Conservation (phyloP, 2,113 vertebrate genomes). For the Neofelis nebulosa region DNA sequence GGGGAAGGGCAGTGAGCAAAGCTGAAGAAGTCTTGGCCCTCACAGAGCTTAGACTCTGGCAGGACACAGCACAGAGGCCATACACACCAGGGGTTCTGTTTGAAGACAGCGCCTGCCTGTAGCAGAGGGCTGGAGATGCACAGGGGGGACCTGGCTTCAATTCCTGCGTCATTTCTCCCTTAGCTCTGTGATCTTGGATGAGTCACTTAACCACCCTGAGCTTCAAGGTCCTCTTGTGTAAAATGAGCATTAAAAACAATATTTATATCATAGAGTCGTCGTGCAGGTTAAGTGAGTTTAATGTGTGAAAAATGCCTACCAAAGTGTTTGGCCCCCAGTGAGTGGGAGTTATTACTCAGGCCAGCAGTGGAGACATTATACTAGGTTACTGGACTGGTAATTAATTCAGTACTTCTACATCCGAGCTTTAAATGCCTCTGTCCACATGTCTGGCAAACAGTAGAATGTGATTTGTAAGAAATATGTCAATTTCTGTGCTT, state of each 20-base stretch:
- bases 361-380: not conserved
- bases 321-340: fast-evolving
- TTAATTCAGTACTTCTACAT: not conserved
- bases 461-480: not conserved
- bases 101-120: not conserved
- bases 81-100: no score
- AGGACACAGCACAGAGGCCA: not conserved
- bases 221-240: not conserved
- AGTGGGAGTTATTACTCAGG: not conserved
- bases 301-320: fast-evolving
- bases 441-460: not conserved
- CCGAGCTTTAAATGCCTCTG: not conserved
- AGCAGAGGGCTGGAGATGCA: not conserved
- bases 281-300: not conserved
- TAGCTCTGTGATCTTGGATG: not conserved
- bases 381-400: no score
- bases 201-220: not conserved
- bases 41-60: not conserved
- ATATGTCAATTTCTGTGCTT: not conserved
- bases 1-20: not conserved
- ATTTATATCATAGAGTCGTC: not conserved
- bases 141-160: not conserved
- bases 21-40: fast-evolving
- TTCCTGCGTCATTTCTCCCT: not conserved
- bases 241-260: not conserved